phyloP scores from a whole-genome alignment of 2,888 invertebrate genomes.

The Thymelicus sylvestris region DNA sequence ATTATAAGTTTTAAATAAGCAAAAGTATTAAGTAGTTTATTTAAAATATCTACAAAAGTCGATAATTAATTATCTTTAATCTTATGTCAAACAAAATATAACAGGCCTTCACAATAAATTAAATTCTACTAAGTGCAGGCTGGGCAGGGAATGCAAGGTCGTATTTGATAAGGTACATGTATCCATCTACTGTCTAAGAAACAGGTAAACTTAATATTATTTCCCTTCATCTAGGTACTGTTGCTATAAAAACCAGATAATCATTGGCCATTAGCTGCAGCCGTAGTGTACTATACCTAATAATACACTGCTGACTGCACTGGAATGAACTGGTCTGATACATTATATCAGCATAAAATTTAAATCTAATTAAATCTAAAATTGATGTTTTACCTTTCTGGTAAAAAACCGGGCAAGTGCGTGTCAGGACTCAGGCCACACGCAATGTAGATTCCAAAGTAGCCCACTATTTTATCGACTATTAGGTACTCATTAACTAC shows the following conservation, averaged over 20 bases:
- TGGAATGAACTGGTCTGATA: neutral
- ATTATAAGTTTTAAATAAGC: too few relatives aligned
- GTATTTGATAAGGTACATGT: neutral
- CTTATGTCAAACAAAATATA: neutral
- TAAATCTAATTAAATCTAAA: too few relatives aligned
- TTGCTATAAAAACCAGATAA: conserved; percentile 6
- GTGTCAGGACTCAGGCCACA: too few relatives aligned
- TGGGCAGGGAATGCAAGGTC: conserved; percentile 15
- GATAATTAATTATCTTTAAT: too few relatives aligned
- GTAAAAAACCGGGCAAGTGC: too few relatives aligned
- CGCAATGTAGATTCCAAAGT: too few relatives aligned
- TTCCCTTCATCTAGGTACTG: neutral
- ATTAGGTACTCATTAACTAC: too few relatives aligned
- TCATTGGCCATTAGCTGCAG: neutral
- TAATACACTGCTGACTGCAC: too few relatives aligned
- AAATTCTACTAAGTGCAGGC: neutral
- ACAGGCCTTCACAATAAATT: neutral
- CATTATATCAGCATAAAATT: neutral
- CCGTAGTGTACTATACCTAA: neutral
- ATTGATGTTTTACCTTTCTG: too few relatives aligned
- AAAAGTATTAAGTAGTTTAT: too few relatives aligned
- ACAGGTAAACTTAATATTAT: conserved; percentile 8
- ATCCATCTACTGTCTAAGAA: neutral
- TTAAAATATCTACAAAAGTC: too few relatives aligned
- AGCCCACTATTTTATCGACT: too few relatives aligned